Evolutionary conservation across 2,797 vertebrate genomes (phyloP), one percentile per base, ranked within the genome.

Genomic region (Rhyacichthys aspro): DNA sequence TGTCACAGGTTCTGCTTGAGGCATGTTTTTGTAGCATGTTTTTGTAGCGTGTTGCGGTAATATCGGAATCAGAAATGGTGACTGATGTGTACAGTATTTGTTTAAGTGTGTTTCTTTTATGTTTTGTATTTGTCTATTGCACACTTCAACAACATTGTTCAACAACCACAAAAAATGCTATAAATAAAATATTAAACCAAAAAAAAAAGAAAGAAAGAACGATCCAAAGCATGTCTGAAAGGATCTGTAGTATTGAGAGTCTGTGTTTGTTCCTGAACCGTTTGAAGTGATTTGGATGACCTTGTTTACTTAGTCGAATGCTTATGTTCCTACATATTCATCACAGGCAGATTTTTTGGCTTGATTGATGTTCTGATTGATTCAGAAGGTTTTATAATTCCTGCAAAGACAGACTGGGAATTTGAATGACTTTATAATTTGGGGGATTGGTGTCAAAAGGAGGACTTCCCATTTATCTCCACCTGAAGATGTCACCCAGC

Each of bases 401-500:
- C 74, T 42, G 66, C 76, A 64, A 76, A 80, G 55, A 69, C 62
- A 42, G 60, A 67, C 49, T 1, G 1, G 43, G 84, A 86, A 82
- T 89, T 73, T 77, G 70, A 84, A 83, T 77, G 77, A 81, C 69
- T 67, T 48, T 54, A 56, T 63, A 39, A 63, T 84, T 79, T 60
- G 37, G 23, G 19, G 44, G 23, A 12, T 9, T 8, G 18, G 6
- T 18, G 15, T n/a, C n/a, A n/a, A 11, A 4, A 18, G 16, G 34
- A 6, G 23, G 23, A 28, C 3, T 28, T 28, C 23, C 45, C 11
- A 11, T 52, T 19, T 38, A 3, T 23, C 42, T 64, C 19, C 87
- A 92, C 89, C 89, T 91, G 87, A 89, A 78, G 70, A 84, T 82
- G 92, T 86, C 90, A 76, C 87, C 32, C 32, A 32, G 11, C 44